A percentile compares a stretch with the other conserved stretches of the same genome.
phyloP scores from a whole-genome alignment of 2,888 invertebrate genomes.

The Euphydryas editha region DNA sequence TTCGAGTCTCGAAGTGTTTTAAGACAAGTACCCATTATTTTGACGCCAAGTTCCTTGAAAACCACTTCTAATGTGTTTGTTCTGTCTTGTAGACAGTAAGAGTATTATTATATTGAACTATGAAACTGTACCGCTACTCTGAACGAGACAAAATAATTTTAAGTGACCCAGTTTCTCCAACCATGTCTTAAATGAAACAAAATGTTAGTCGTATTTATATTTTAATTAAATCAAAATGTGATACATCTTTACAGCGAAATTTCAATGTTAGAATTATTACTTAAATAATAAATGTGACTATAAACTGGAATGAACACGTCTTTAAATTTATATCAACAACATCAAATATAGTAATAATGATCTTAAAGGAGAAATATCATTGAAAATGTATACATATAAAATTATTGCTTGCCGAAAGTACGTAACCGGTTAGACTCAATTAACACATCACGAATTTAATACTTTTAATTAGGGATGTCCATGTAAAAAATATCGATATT shows the following conservation, averaged over 20 bases:
- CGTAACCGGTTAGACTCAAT: conserved; percentile 11
- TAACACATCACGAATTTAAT: conserved; percentile 24
- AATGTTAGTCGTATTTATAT: conserved; percentile 56
- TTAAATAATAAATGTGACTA: conserved; percentile 81
- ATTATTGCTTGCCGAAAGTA: conserved; percentile 40
- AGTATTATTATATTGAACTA: conserved; percentile 22
- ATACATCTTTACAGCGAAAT: conserved; percentile 77
- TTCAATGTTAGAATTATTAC: conserved; percentile 65
- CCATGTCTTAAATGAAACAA: conserved; percentile 49
- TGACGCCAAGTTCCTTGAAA: conserved; percentile 24
- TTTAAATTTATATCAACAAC: conserved; percentile 30
- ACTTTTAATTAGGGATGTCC: too few relatives aligned
- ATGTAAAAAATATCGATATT: too few relatives aligned
- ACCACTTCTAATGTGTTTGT: conserved; percentile 20
- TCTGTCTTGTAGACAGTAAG: conserved; percentile 14
- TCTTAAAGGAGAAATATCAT: conserved; percentile 40
- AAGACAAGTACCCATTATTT: conserved; percentile 27
- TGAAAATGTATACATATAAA: conserved; percentile 39
- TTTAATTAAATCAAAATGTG: conserved; percentile 78
- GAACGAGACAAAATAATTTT: neutral
- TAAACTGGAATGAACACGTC: conserved; percentile 56
- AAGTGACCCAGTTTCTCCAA: neutral
- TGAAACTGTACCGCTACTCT: neutral
- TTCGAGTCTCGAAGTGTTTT: conserved; percentile 22
- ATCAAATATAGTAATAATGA: conserved; percentile 21